Evolutionary conservation across 2,797 vertebrate species (phyloP), one percentile per base, ranked within the genome.

Genomic region (Cheirogaleus major): DNA sequence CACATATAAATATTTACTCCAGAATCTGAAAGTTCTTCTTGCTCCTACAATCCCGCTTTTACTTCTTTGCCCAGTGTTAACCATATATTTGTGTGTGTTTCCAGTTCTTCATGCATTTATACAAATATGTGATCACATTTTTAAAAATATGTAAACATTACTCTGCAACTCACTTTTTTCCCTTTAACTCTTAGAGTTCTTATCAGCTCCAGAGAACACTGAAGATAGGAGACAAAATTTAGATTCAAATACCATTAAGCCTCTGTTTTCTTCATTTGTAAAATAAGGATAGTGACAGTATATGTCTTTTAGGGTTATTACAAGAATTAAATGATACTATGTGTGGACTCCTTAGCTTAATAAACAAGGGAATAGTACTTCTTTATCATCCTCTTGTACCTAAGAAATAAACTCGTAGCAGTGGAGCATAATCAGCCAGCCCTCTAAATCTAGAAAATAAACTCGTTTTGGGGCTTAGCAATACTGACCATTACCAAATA

Each of bases 221-320:
- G 43, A 80, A 67, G 30, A 85, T 57, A 27, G 78, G 35, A 73
- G 48, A 95, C 30, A 79, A 9, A 8, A 35, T 84, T 92, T 92
- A 59, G 43, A 95, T 89, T 94, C 41, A 76, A 2, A 23, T 91
- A 61, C 18, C 11, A 41, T 80, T 69, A 76, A 92, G 25, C 27
- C 35, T 91, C 52, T 82, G 11, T 92, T 89, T 81, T 92, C 20
- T 83, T 91, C 45, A 67, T 41, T 78, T 93, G 63, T 83, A 78
- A 75, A 93, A 63, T 82, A 25, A 82, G 27, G 1, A 38, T 91
- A 72, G 63, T 69, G n/a, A 59, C 27, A 69, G 35, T 30, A 61
- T 55, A 35, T 79, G 25, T 25, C 55, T 93, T 88, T 82, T 35
- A 45, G 12, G 41, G 23, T 88, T 95, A 82, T 79, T 83, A 32